Base-by-base conservation (phyloP, 1,140 invertebrate genomes). In the Drosophila murphyi region DNA sequence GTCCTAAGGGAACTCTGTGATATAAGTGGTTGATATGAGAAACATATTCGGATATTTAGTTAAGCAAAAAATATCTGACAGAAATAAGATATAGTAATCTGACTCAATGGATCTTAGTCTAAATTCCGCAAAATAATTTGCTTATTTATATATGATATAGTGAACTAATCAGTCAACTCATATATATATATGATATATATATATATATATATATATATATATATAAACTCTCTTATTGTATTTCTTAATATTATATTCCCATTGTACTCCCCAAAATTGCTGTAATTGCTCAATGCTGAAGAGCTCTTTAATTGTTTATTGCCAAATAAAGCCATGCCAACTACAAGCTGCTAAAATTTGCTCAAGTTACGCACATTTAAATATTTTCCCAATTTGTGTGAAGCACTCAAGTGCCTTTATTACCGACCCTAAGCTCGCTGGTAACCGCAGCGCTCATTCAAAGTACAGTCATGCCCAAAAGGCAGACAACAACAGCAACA, bases 401-500 rank as follows among this genome's bases (percentile, higher is more conserved):
- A 39, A 29, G 39, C 39, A 45, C 41, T 48, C 57, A 60, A 60
- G 43, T 35, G 57, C 43, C 43, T 37, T 60, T 60, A 60, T 60
- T 35, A 60, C 47, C 28, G 57, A 8, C 54, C 37, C 32, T 52
- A 65, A 65, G 70, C 62, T 51, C 43, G 12, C 32, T 32, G 43
- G 31, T 48, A 48, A 60, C 57, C 57, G 57, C 43, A 60, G 55
- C 20, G 20, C 54, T 67, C 20, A 48, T 34, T 55, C 10, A 41
- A 39, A 61, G 64, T 77, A 74, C 45, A 77, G 74, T 77, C 55
- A 47, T 63, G 54, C 29, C 69, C 50, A 62, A 57, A 28, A 52
- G 51, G 51, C 50, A 20, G 45, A 20, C 20, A 12, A 12, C 64
- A 34, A 34, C 5, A 34, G 3, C 10, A 43, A 43, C 10, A 37